These are phyloP conservation scores for Drosophila colorata DNA, from an alignment of 2,888 invertebrate genomes.

Conservation along the genomic window DNA sequence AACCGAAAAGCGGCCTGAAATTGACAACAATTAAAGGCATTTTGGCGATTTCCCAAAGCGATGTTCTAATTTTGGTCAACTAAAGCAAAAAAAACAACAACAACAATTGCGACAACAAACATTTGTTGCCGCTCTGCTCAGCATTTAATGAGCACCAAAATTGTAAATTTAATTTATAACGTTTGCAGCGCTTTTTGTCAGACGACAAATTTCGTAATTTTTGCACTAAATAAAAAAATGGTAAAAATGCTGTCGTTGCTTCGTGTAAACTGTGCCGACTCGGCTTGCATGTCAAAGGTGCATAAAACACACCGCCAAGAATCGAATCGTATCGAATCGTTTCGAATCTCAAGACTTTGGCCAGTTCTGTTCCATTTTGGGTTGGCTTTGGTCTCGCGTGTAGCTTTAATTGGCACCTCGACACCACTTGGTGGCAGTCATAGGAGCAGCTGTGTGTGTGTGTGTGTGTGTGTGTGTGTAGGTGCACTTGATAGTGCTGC, in stretches of 20 bases:
- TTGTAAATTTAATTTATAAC: conserved; percentile 82
- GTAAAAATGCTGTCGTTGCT: conserved; percentile 14
- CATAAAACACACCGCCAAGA: conserved; percentile 68
- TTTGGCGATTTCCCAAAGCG: conserved; percentile 72
- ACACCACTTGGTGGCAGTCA: conserved; percentile 48
- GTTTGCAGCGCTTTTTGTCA: conserved; percentile 74
- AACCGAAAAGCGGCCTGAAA: conserved; percentile 19
- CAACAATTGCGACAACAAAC: conserved; percentile 68
- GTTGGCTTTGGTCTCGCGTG: conserved; percentile 14
- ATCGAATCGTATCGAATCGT: conserved; percentile 32
- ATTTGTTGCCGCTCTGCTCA: conserved; percentile 60
- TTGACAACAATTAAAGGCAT: conserved; percentile 71
- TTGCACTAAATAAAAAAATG: conserved; percentile 23
- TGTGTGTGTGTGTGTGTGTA: conserved; percentile 19
- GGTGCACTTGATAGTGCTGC: conserved; percentile 54
- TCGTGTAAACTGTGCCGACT: conserved; percentile 74
- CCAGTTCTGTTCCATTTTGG: conserved; percentile 35
- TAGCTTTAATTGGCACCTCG: conserved; percentile 73
- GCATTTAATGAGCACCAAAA: conserved; percentile 62
- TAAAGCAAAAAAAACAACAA: not conserved
- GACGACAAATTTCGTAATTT: conserved; percentile 74
- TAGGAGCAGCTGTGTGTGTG: not conserved
- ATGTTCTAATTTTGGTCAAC: conserved; percentile 72
- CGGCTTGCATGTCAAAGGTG: conserved; percentile 75
- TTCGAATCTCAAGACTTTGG: conserved; percentile 8